A percentile compares a stretch with the other conserved stretches of the same genome.
phyloP scores from a whole-genome alignment of 2,888 invertebrate genomes.

The Ochlodes sylvanus region DNA sequence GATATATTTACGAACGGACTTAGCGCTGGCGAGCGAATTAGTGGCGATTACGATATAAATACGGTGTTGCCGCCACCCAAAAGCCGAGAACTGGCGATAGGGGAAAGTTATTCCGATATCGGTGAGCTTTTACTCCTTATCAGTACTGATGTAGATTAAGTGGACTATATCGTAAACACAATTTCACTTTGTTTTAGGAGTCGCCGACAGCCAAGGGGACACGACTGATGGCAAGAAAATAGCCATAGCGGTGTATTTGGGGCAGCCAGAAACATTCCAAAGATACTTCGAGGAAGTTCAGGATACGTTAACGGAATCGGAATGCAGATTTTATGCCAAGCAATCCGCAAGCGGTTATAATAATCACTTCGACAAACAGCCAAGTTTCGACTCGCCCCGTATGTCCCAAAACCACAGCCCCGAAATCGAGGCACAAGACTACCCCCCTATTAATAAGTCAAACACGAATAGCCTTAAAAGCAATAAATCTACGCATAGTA shows the following conservation, averaged over 20 bases:
- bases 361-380: slow-evolving; percentile 78
- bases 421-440: slow-evolving; percentile 75
- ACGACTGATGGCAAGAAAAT: slow-evolving; percentile 94
- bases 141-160: slow-evolving; percentile 35
- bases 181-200: slow-evolving; percentile 60
- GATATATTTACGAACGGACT: slow-evolving; percentile 79
- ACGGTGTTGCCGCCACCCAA: slow-evolving; percentile 80
- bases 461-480: slow-evolving; percentile 83
- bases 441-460: slow-evolving; percentile 76
- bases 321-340: slow-evolving; percentile 85
- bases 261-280: slow-evolving; percentile 91
- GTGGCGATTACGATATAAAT: slow-evolving; percentile 81
- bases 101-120: slow-evolving; percentile 82
- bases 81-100: slow-evolving; percentile 79
- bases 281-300: slow-evolving; percentile 88
- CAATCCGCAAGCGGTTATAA: slow-evolving; percentile 73
- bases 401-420: slow-evolving; percentile 78
- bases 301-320: slow-evolving; percentile 87
- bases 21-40: slow-evolving; percentile 67
- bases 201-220: slow-evolving; percentile 86
- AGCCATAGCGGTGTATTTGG: slow-evolving; percentile 94
- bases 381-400: slow-evolving; percentile 78
- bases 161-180: neutral
- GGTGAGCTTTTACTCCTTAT: slow-evolving; percentile 56
- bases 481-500: slow-evolving; percentile 84